Percentiles rank a stretch among this genome's conserved stretches.
These are phyloP conservation scores for Arizona elegans DNA, from an alignment of 2,113 vertebrate species.

Conservation along the genomic window DNA sequence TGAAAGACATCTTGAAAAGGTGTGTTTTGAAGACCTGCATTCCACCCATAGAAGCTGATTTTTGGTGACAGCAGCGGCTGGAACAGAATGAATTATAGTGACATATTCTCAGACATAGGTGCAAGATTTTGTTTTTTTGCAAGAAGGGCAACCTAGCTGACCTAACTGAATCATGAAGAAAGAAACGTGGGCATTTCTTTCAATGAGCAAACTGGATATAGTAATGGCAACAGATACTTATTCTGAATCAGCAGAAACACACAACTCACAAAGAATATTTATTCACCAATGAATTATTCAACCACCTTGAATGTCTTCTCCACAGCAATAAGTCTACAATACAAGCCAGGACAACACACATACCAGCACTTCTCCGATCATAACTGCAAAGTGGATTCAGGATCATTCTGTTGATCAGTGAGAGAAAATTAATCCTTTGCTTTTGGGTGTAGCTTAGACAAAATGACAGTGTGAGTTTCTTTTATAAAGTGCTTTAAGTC, in stretches of 20 bases:
- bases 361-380: not conserved
- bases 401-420: constrained; percentile 5
- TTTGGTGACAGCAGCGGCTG: not conserved
- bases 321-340: constrained; percentile 25
- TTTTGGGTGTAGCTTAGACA: not conserved
- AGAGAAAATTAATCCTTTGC: not conserved
- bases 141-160: not conserved
- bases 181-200: constrained; percentile 31
- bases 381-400: constrained; percentile 1
- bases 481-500: not conserved
- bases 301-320: constrained; percentile 14
- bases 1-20: not conserved
- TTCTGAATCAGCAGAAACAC: constrained; percentile 25
- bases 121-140: constrained; percentile 20
- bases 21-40: not conserved
- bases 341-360: constrained; percentile 19
- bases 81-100: not conserved
- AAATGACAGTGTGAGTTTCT: not conserved
- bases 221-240: constrained; percentile 24
- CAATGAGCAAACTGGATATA: constrained; percentile 28
- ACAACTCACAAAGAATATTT: constrained; percentile 43
- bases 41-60: not conserved
- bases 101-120: not conserved
- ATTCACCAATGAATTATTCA: constrained; percentile 61
- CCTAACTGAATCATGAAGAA: constrained; percentile 9